A percentile compares a stretch with the other conserved stretches of the same genome.
Conservation (phyloP, 2,113 vertebrate genomes). For the Corvus moneduloides region DNA sequence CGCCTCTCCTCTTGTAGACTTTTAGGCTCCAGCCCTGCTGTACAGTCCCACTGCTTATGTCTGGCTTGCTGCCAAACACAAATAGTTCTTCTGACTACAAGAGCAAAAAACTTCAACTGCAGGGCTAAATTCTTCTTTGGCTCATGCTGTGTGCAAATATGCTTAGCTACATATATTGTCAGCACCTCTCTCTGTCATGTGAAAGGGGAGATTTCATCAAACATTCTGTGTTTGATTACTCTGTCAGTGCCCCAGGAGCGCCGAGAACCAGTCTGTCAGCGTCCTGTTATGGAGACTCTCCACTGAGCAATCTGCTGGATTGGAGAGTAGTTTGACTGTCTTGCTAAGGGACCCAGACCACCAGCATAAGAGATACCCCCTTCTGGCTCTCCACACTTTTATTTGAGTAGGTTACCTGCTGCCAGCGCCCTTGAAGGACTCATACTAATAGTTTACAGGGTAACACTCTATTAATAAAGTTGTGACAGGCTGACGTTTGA, state of each 20-base stretch:
- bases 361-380: background rate
- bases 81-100: background rate
- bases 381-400: background rate
- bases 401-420: background rate
- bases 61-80: constrained; percentile 1
- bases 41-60: background rate
- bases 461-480: background rate
- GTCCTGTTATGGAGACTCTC: background rate
- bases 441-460: background rate
- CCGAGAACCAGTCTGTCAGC: background rate
- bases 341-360: background rate
- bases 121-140: background rate
- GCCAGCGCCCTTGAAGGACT: background rate
- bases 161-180: background rate
- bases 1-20: background rate
- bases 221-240: background rate
- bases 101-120: background rate
- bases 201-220: background rate
- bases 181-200: background rate
- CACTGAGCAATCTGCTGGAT: background rate
- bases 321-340: accelerated
- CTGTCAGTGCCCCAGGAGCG: background rate
- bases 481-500: background rate
- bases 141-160: background rate
- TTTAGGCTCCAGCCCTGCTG: background rate